Evolutionary conservation across 2,888 invertebrate genomes (phyloP).

Genomic region (Tetheella fluctuosa): DNA sequence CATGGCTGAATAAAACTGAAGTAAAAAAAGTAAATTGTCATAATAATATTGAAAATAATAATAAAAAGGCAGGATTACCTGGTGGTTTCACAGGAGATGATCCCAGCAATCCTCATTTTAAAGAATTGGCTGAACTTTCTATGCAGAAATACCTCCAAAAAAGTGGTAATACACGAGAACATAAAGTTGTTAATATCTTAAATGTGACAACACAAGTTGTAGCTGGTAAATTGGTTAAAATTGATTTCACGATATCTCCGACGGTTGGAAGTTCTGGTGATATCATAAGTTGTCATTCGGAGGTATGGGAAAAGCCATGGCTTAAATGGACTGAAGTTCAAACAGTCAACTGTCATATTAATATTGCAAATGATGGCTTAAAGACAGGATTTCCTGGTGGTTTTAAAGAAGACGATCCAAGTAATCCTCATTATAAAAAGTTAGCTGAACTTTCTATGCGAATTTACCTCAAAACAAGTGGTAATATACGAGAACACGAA

Average conservation of each 20-base stretch:
- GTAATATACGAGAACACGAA: constrained; percentile 19
- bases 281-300: constrained; percentile 39
- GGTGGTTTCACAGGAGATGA: constrained; percentile 31
- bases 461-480: constrained; percentile 33
- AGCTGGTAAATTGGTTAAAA: constrained; percentile 32
- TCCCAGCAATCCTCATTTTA: constrained; percentile 36
- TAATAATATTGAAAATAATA: constrained; percentile 13
- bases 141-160: constrained; percentile 35
- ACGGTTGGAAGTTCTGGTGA: constrained; percentile 15
- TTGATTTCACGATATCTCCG: constrained; percentile 30
- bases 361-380: constrained; percentile 9
- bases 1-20: constrained; percentile 28
- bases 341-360: constrained; percentile 29
- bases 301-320: constrained; percentile 73
- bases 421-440: constrained; percentile 32
- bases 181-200: constrained; percentile 27
- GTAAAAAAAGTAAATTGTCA: constrained; percentile 30
- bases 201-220: constrained; percentile 40
- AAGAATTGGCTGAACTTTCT: constrained; percentile 38
- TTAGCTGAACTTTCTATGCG: constrained; percentile 41
- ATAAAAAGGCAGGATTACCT: constrained; percentile 21
- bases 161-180: constrained; percentile 19
- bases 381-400: constrained; percentile 25
- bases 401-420: constrained; percentile 26
- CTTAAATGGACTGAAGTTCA: constrained; percentile 57